phyloP scores from a whole-genome alignment of 2,888 invertebrate genomes.

The Drosophila limbata region DNA sequence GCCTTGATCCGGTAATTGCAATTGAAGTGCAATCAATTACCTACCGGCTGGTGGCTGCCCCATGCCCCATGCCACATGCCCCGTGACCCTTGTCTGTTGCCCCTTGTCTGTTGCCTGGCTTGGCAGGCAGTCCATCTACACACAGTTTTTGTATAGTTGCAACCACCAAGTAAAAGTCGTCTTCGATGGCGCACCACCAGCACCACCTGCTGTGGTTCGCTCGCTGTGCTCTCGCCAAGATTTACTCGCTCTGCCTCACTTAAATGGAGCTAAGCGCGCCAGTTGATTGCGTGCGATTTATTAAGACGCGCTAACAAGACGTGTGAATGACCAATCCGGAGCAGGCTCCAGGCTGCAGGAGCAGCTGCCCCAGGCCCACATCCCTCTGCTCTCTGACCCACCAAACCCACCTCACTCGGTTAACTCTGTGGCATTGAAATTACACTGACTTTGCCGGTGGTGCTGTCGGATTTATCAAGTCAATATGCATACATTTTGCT shows the following conservation, averaged over 20 bases:
- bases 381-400: not conserved
- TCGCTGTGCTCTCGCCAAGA: conserved; percentile 64
- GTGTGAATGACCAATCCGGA: conserved; percentile 81
- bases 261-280: conserved; percentile 80
- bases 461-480: conserved; percentile 34
- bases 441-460: conserved; percentile 55
- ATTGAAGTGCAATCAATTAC: conserved; percentile 83
- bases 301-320: conserved; percentile 82
- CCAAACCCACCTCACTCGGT: not conserved
- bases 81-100: conserved; percentile 3
- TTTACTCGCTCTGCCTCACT: conserved; percentile 77
- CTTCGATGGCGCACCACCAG: conserved; percentile 38
- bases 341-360: conserved; percentile 57
- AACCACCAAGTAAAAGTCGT: conserved; percentile 59
- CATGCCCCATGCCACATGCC: not conserved
- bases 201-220: conserved; percentile 70
- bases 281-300: conserved; percentile 81
- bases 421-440: conserved; percentile 46
- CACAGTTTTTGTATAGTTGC: not conserved
- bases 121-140: conserved; percentile 28
- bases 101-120: conserved; percentile 9
- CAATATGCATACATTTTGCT: conserved; percentile 2
- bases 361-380: conserved; percentile 4
- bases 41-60: conserved; percentile 78
- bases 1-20: conserved; percentile 72